Evolutionary conservation across 2,113 vertebrate species (phyloP).

Genomic region (Ophiodon elongatus): DNA sequence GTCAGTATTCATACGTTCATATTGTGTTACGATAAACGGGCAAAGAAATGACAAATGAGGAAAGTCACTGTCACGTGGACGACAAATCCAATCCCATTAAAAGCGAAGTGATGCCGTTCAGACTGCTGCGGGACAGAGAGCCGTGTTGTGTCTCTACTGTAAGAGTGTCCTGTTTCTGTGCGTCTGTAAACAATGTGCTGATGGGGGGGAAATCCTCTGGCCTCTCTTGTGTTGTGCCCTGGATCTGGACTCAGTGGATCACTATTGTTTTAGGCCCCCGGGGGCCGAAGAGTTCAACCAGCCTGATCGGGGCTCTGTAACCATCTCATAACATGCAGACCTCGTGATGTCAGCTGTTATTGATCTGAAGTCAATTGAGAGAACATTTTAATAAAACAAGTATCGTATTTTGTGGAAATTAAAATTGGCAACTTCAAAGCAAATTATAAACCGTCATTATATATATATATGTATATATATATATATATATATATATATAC

Average conservation of each 20-base stretch:
- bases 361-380: background rate
- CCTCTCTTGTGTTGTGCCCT: constrained; percentile 58
- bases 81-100: background rate
- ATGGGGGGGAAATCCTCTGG: constrained; percentile 45
- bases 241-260: constrained; percentile 47
- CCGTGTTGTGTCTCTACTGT: background rate
- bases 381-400: background rate
- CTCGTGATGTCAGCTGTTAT: background rate
- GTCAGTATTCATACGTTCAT: background rate
- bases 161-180: constrained; percentile 12
- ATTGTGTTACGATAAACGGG: no score
- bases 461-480: no score
- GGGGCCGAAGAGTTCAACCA: constrained; percentile 15
- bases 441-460: no score
- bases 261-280: constrained; percentile 39
- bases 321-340: background rate
- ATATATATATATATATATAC: no score
- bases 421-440: no score
- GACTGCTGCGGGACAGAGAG: no score
- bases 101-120: background rate
- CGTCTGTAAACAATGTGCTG: constrained; percentile 68
- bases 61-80: background rate
- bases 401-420: no score
- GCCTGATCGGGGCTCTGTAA: background rate
- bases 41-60: background rate